phyloP scores from a whole-genome alignment of 2,113 vertebrate genomes.

The Poeciliopsis occidentalis region DNA sequence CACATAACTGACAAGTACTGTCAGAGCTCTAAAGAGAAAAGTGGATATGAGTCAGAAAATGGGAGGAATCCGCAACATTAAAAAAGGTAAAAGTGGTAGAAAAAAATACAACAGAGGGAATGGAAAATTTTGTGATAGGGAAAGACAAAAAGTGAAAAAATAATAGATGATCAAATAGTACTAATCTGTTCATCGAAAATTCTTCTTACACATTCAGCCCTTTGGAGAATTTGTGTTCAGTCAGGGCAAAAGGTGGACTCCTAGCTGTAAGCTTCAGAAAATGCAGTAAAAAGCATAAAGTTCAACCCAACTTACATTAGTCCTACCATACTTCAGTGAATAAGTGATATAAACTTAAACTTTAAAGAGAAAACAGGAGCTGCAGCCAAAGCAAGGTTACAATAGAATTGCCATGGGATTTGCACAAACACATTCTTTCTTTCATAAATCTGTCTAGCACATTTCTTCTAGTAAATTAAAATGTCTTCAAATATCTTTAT shows the following conservation, averaged over 20 bases:
- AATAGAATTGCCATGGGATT: conserved; percentile 49
- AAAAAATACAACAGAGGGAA: conserved; percentile 9
- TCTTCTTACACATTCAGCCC: conserved; percentile 9
- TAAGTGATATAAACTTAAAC: conserved; percentile 47
- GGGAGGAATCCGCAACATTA: conserved; percentile 6
- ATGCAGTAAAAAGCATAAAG: conserved; percentile 23
- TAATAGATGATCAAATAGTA: conserved; percentile 5
- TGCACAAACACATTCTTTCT: conserved; percentile 33
- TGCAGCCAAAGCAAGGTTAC: conserved; percentile 4
- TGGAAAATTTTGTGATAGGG: neutral
- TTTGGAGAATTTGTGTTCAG: neutral
- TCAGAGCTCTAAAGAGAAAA: conserved; percentile 23
- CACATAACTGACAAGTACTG: conserved; percentile 43
- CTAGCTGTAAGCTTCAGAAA: conserved; percentile 16
- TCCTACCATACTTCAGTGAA: conserved; percentile 19
- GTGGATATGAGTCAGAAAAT: conserved; percentile 17
- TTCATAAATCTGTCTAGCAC: conserved; percentile 31
- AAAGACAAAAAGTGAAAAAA: neutral
- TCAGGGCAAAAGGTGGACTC: conserved; percentile 1
- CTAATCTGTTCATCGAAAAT: neutral
- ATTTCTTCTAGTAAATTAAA: conserved; percentile 45
- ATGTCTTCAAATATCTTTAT: conserved; percentile 45
- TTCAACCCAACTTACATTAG: conserved; percentile 8
- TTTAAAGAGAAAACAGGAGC: conserved; percentile 38
- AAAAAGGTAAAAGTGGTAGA: neutral